Base-by-base conservation (phyloP, 92 coral and sea anemone species). In the Phymanthus crucifer region DNA sequence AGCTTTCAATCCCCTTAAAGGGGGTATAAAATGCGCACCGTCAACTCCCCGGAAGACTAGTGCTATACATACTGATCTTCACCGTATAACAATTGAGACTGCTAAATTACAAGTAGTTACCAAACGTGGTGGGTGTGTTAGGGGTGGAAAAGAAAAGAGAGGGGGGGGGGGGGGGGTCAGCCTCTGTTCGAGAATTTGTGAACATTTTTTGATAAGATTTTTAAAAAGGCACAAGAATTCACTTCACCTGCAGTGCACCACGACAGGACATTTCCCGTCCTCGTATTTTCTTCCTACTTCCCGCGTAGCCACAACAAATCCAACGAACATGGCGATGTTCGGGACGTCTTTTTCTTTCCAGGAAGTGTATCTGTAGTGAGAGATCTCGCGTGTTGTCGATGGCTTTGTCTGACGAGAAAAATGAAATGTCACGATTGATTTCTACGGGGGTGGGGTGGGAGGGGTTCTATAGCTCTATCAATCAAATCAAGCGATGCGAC, bases 221-320 rank as follows among this genome's bases (percentile, higher is more conserved):
- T 38, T 5, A 5, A 0, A 43, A 43, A 43, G 48, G 14, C 48
- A 43, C 13, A 38, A 35, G 40, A 40, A 40, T 29, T 35, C 34
- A 1, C 66, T 34, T 21, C 64, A 79, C 98, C 93, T 94, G 98
- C 98, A 94, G 48, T 94, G 97, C 1, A 94, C 97, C 40, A 94
- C 86, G 77, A 89, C 74, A 34, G 97, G 98, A 17, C 29, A 66
- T 33, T 92, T 88, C 45, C 81, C 73, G 33, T 87, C 87, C 40
- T 84, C 93, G 77, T 87, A 75, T 65, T 78, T 89, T 73, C 86
- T 81, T 26, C 97, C 89, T 19, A 78, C 70, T 57, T 84, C 89
- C 27, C 92, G 83, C 47, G 94, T 79, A 67, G 93, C 87, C 36
- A 84, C 87, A 81, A 94, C 82, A 78, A 94, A 94, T 46, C 86